Evolutionary conservation across 2,797 vertebrate species (phyloP).

Genomic region (Sebastes itinus): DNA sequence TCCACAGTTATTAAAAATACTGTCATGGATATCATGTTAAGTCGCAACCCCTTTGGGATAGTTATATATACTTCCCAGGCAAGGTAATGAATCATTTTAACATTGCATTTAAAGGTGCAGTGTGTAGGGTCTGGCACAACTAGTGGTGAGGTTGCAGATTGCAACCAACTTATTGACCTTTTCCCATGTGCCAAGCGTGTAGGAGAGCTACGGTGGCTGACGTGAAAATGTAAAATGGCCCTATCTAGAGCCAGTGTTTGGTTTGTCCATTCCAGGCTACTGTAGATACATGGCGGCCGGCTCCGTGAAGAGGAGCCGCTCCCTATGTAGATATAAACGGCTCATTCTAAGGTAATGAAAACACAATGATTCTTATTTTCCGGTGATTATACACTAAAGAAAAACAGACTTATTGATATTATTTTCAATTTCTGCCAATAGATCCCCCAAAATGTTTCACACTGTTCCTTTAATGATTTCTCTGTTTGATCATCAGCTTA

Average conservation of each 20-base stretch:
- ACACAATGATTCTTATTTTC: too few relatives aligned
- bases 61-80: background rate
- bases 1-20: background rate
- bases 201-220: background rate
- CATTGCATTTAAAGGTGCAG: slow-evolving; percentile 2
- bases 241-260: background rate
- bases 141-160: background rate
- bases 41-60: background rate
- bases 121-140: background rate
- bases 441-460: background rate
- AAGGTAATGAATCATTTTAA: slow-evolving; percentile 5
- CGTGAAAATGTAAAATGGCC: background rate
- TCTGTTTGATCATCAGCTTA: slow-evolving; percentile 26
- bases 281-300: background rate
- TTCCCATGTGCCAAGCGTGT: background rate
- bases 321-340: too few relatives aligned
- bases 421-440: background rate
- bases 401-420: background rate
- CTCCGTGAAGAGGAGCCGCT: too few relatives aligned
- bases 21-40: background rate
- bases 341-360: too few relatives aligned
- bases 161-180: background rate
- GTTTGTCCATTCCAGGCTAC: background rate
- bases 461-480: slow-evolving; percentile 26
- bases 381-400: too few relatives aligned